phyloP scores from a whole-genome alignment of 2,113 vertebrate genomes.

The Calonectris borealis region DNA sequence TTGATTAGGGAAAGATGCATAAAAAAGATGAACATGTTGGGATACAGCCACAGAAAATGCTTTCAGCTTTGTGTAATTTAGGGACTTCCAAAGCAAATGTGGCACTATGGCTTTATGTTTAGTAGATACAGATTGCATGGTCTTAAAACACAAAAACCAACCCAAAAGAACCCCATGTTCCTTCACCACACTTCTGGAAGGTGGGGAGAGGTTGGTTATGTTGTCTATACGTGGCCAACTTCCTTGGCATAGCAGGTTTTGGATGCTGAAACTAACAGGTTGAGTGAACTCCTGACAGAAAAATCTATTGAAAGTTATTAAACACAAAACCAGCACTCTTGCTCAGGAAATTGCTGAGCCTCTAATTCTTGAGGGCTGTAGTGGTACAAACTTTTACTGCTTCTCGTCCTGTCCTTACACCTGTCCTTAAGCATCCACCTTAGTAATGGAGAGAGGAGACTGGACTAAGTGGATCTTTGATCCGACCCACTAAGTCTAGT shows the following conservation, averaged over 20 bases:
- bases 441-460: background rate
- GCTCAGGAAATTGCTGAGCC: background rate
- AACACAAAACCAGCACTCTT: background rate
- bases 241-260: background rate
- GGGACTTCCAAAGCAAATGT: background rate
- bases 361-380: background rate
- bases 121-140: background rate
- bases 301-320: background rate
- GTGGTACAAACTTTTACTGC: background rate
- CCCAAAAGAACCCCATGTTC: background rate
- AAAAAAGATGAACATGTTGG: background rate
- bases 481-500: background rate
- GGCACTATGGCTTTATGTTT: background rate
- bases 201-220: background rate
- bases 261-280: background rate
- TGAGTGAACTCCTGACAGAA: background rate
- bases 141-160: background rate
- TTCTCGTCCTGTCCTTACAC: background rate
- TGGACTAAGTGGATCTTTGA: background rate
- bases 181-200: background rate
- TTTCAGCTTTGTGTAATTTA: background rate
- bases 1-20: background rate
- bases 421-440: background rate
- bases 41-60: background rate
- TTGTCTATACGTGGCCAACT: accelerated